Conservation (phyloP, 1,140 invertebrate species). For the Eriocheir sinensis region DNA sequence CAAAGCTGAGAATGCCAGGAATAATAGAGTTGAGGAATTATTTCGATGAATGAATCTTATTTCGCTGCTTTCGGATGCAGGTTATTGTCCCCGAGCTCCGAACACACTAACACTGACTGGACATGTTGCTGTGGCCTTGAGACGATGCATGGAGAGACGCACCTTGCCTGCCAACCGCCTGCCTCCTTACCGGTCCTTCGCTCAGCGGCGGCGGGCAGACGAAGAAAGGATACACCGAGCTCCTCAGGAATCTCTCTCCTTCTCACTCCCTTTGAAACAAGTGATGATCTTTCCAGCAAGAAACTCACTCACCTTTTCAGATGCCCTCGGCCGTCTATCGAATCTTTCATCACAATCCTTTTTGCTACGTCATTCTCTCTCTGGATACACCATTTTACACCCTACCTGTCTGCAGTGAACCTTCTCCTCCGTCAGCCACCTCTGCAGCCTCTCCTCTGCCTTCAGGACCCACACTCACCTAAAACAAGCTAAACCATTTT, state of each 20-base stretch:
- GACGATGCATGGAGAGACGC: background rate
- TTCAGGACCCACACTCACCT: too few relatives aligned
- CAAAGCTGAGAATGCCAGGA: too few relatives aligned
- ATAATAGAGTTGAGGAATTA: too few relatives aligned
- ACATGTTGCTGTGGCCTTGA: background rate
- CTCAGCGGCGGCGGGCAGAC: background rate
- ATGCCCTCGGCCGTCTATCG: background rate
- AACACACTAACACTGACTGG: background rate
- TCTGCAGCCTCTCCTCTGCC: too few relatives aligned
- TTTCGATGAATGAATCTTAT: too few relatives aligned
- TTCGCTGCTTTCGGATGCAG: background rate
- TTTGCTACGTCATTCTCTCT: conserved; percentile 7
- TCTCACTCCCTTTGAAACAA: too few relatives aligned
- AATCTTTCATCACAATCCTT: background rate
- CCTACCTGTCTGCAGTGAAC: too few relatives aligned
- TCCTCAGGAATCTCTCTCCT: background rate
- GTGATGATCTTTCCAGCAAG: background rate
- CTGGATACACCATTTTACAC: too few relatives aligned
- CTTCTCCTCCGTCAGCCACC: too few relatives aligned
- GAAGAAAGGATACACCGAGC: background rate
- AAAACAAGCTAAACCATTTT: background rate
- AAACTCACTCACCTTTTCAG: background rate
- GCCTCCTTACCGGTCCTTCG: background rate
- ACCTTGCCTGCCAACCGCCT: background rate
- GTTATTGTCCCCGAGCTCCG: background rate